These are phyloP conservation scores for Lepidonotus clava DNA, from an alignment of 2,888 invertebrate species.

Conservation along the genomic window DNA sequence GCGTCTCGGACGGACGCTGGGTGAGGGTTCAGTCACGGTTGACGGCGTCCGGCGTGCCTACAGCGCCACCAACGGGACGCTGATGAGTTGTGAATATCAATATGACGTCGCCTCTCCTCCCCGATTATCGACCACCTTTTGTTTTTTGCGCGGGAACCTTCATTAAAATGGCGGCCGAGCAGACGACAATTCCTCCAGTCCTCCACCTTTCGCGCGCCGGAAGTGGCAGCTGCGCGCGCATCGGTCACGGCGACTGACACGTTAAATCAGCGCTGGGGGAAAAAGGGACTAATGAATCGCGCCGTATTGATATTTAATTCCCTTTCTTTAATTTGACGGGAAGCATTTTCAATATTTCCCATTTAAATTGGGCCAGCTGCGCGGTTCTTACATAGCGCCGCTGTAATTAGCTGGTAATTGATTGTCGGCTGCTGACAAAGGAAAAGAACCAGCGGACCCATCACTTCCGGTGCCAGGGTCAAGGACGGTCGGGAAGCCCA, in stretches of 20 bases:
- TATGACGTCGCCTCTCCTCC: slow-evolving; percentile 20
- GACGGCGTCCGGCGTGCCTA: not conserved
- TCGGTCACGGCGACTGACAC: slow-evolving; percentile 42
- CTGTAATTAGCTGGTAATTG: slow-evolving; percentile 48
- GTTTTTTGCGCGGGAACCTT: slow-evolving; percentile 18
- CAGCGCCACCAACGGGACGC: slow-evolving; percentile 6
- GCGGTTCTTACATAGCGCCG: slow-evolving; percentile 44
- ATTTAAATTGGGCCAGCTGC: slow-evolving; percentile 42
- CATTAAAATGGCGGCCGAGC: slow-evolving; percentile 43
- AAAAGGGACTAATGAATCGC: slow-evolving; percentile 35
- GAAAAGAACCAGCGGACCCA: slow-evolving; percentile 11
- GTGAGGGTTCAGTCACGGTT: slow-evolving; percentile 44
- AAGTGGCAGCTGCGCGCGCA: slow-evolving; percentile 35
- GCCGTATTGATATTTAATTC: slow-evolving; percentile 53
- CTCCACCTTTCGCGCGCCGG: not conserved
- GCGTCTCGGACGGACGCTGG: slow-evolving; percentile 41
- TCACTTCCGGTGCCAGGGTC: slow-evolving; percentile 32
- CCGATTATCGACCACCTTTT: slow-evolving; percentile 43
- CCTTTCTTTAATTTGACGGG: slow-evolving; percentile 48
- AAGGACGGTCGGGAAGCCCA: not conserved
- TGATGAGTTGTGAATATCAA: slow-evolving; percentile 45
- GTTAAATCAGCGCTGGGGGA: slow-evolving; percentile 38
- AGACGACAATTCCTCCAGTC: slow-evolving; percentile 33
- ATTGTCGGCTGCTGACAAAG: slow-evolving; percentile 35
- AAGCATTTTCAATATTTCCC: slow-evolving; percentile 53